Base-by-base conservation (phyloP, 2,888 invertebrate genomes). In the Seladonia tumulorum region DNA sequence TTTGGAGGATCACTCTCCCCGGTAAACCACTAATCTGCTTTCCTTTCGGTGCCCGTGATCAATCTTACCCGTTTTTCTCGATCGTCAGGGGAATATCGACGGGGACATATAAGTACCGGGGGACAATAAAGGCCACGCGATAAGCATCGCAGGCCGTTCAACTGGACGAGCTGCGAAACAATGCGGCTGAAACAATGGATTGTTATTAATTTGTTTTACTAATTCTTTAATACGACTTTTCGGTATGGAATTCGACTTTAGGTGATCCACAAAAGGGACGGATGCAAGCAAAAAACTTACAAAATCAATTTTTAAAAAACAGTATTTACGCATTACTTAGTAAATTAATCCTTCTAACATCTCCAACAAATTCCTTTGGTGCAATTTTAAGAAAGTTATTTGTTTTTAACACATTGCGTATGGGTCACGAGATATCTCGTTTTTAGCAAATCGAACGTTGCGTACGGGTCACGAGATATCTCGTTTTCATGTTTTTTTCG, bases 11-110 rank as follows among this genome's bases (percentile, higher is more conserved):
- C 87, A 89, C 87, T 85, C 82, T 85, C 83, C 77, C 81, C 90
- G 90, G 92, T 92, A 92, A 92, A 92, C 92, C 91, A 88, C 92
- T 92, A 92, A 92, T 92, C 92, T 89, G 88, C 88, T 90, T 90
- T 81, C 84, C 83, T 73, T 87, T 90, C 82, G 79, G 53, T 79
- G 72, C 60, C 80, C 87, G 76, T 88, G 82, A 92, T 92, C 87
- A 88, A 91, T 92, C 88, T 88, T 90, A 22, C 49, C 49, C 76
- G 81, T 90, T 90, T 89, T 91, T 91, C 89, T 89, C 68, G 7
- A 75, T 78, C 82, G 60, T 1, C 71, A 53, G 10, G 68, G 25
- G 75, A 86, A 89, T 81, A 79, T 86, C 84, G 83, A 22, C 66
- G 42, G 71, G 72, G 76, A 81, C 81, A 66, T 79, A 82, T 81